Evolutionary conservation across 2,797 vertebrate genomes (phyloP).

Genomic region (Danionella dracula): DNA sequence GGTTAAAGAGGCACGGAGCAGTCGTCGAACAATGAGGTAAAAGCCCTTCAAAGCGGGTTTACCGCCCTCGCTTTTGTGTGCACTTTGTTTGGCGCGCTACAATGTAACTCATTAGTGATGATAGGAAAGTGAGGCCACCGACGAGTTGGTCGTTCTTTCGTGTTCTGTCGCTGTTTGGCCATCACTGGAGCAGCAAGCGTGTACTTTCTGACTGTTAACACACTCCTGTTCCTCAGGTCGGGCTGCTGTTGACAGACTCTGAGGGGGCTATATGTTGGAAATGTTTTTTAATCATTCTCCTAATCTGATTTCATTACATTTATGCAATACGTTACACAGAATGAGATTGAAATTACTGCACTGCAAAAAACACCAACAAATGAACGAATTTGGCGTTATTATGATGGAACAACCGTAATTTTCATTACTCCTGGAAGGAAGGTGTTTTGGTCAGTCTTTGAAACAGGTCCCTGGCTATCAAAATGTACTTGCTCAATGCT

Average conservation of each 20-base stretch:
- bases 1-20: slow-evolving; percentile 63
- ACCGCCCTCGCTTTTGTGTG: slow-evolving; percentile 55
- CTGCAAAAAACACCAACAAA: too few species aligned
- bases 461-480: too few species aligned
- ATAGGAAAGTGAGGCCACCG: not conserved
- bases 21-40: slow-evolving; percentile 77
- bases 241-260: not conserved
- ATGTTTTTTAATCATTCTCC: not conserved
- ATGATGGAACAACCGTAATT: too few species aligned
- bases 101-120: not conserved
- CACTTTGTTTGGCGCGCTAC: slow-evolving; percentile 43
- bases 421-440: too few species aligned
- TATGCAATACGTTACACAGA: not conserved
- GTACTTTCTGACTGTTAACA: not conserved
- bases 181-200: not conserved
- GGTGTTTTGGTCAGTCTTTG: too few species aligned
- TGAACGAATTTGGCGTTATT: too few species aligned
- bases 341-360: not conserved
- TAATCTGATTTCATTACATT: not conserved
- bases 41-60: slow-evolving; percentile 54
- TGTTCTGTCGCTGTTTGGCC: not conserved
- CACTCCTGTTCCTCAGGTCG: not conserved
- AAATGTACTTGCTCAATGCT: too few species aligned
- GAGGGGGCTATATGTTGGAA: not conserved
- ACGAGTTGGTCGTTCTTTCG: not conserved